phyloP scores from a whole-genome alignment of 2,113 vertebrate genomes.

The Epinephelus moara region DNA sequence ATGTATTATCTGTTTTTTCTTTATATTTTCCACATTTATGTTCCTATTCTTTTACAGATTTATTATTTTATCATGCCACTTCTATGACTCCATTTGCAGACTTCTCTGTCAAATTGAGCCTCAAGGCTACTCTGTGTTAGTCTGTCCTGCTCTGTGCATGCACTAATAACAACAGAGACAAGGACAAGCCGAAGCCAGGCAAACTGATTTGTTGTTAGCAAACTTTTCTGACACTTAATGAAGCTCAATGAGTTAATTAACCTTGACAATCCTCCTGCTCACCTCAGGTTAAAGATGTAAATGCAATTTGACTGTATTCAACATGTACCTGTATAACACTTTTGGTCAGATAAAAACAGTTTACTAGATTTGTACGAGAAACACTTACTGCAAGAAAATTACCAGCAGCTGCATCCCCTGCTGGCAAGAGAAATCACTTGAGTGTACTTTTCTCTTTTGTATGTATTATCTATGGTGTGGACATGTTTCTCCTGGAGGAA shows the following conservation, averaged over 20 bases:
- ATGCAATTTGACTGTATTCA: background rate
- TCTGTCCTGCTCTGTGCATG: background rate
- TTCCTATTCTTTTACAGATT: no score
- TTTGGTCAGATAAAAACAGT: background rate
- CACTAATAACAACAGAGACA: background rate
- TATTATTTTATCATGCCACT: no score
- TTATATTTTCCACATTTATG: no score
- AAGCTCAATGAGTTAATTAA: background rate
- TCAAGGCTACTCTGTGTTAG: background rate
- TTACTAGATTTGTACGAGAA: background rate
- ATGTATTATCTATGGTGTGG: background rate
- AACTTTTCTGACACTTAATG: background rate
- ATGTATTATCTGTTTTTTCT: no score
- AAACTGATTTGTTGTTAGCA: background rate
- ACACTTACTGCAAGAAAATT: background rate
- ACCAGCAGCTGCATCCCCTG: background rate
- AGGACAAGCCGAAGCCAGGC: background rate
- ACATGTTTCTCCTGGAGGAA: conserved; percentile 14
- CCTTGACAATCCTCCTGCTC: background rate
- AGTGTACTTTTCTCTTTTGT: background rate
- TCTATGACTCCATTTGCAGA: background rate
- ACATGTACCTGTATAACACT: background rate
- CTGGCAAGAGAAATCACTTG: background rate
- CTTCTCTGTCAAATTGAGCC: background rate
- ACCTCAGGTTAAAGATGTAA: background rate